A percentile compares a stretch with the other conserved stretches of the same genome.
Evolutionary conservation across 2,888 invertebrate species (phyloP).

Genomic region (Drosophila paucipuncta): DNA sequence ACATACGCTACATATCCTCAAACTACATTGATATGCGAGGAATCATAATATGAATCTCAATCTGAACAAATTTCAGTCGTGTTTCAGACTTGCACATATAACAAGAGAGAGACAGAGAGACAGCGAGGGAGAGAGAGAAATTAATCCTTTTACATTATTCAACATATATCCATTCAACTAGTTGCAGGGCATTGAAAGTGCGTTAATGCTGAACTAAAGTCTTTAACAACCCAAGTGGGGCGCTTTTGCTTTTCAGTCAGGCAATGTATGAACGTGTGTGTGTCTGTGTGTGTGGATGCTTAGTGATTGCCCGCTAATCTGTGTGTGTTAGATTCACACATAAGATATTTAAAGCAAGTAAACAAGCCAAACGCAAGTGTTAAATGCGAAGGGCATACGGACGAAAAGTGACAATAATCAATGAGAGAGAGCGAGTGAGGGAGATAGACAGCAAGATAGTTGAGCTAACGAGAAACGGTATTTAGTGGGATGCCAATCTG

Average conservation of each 20-base stretch:
- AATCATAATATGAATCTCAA: background rate
- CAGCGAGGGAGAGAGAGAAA: background rate
- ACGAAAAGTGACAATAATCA: conserved; percentile 7
- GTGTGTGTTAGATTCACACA: conserved; percentile 21
- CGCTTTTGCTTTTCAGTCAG: conserved; percentile 30
- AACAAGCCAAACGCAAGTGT: conserved; percentile 32
- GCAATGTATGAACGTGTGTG: background rate
- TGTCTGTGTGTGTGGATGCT: conserved; percentile 8
- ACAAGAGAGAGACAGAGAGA: background rate
- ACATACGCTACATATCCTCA: conserved; percentile 18
- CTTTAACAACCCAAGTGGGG: conserved; percentile 38
- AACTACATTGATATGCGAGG: background rate
- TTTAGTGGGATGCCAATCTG: conserved; percentile 29
- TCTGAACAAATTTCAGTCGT: background rate
- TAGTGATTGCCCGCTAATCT: conserved; percentile 31
- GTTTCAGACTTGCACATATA: background rate
- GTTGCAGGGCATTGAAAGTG: conserved; percentile 17
- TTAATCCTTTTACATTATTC: background rate
- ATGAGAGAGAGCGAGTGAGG: conserved; percentile 13
- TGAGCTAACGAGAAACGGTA: conserved; percentile 13
- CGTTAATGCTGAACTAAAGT: conserved; percentile 2
- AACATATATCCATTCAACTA: background rate
- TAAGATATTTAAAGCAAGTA: conserved; percentile 9
- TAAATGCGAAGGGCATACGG: conserved; percentile 16
- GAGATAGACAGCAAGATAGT: conserved; percentile 4